Evolutionary conservation across 2,888 invertebrate species (phyloP), one percentile per base, ranked within the genome.

Genomic region (Caradrina kadenii): DNA sequence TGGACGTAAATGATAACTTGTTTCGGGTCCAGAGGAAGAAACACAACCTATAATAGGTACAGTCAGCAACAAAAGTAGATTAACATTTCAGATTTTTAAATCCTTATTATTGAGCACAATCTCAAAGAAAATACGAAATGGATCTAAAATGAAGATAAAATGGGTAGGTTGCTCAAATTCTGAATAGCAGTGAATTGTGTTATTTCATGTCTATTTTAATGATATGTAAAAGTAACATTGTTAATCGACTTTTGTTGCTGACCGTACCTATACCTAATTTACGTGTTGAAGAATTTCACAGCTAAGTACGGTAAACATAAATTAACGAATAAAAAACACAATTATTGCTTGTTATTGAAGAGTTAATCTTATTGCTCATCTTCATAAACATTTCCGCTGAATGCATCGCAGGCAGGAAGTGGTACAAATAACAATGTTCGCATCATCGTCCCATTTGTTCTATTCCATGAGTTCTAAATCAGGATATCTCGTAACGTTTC

Each of bases 401-500:
- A 50, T 75, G 69, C 50, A 68, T 50, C 45, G 39, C 45, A 19
- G 35, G 21, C 66, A 67, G 77, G 63, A 76, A 73, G 58, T 62
- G 22, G 60, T 61, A 50, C 56, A 60, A 60, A 60, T 62, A 72
- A 60, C 72, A 50, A 63, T 64, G 56, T 63, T 69, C 55, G 52
- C 68, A 66, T 81, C 79, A 73, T 76, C 75, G 19, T 53, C 64
- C 58, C 53, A 56, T 58, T 69, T 63, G 75, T 69, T 64, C 42
- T 35, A 66, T 73, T 66, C 63, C 63, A 45, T 59, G 54, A 70
- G 60, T 74, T 75, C 73, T 81, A 61, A 73, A 72, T 66, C 69
- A 80, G 62, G 60, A 70, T 65, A 69, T 66, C 63, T 72, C 60
- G 74, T 64, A 74, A 77, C 53, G 58, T 60, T 76, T 77, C 77